These are phyloP conservation scores for Ypsolopha sequella DNA, from an alignment of 2,888 invertebrate genomes.

Conservation along the genomic window DNA sequence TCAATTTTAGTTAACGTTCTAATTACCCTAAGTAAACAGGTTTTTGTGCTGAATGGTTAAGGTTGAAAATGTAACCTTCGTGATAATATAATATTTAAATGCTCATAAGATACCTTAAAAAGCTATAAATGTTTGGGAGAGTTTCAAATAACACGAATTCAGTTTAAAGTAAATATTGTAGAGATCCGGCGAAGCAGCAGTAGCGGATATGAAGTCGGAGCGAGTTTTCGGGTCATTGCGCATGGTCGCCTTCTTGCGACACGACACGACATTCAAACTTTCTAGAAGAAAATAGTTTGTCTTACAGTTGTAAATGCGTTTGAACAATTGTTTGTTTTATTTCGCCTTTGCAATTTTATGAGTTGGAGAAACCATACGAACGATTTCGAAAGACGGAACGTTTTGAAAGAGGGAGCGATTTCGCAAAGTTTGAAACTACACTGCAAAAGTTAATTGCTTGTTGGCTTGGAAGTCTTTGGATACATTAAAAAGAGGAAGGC, in stretches of 20 bases:
- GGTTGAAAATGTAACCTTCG: background rate
- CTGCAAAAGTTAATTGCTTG: too few relatives aligned
- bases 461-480: too few relatives aligned
- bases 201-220: conserved; percentile 28
- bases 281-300: conserved; percentile 21
- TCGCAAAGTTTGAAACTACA: too few relatives aligned
- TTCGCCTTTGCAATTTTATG: too few relatives aligned
- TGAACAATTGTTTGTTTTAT: background rate
- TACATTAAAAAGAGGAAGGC: too few relatives aligned
- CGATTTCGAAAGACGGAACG: too few relatives aligned
- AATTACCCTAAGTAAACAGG: background rate
- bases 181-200: conserved; percentile 21
- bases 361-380: too few relatives aligned
- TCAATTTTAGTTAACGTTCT: too few relatives aligned
- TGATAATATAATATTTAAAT: background rate
- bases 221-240: conserved; percentile 36
- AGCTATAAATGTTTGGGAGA: background rate
- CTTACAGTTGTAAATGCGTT: conserved; percentile 2
- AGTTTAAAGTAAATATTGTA: conserved; percentile 25
- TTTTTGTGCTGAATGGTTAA: background rate
- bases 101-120: background rate
- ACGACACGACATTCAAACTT: conserved; percentile 23
- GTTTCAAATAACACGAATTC: conserved; percentile 1
- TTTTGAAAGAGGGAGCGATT: too few relatives aligned
- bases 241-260: conserved; percentile 18